phyloP scores from a whole-genome alignment of 92 coral and sea anemone genomes.

The Zoanthus gigantus region DNA sequence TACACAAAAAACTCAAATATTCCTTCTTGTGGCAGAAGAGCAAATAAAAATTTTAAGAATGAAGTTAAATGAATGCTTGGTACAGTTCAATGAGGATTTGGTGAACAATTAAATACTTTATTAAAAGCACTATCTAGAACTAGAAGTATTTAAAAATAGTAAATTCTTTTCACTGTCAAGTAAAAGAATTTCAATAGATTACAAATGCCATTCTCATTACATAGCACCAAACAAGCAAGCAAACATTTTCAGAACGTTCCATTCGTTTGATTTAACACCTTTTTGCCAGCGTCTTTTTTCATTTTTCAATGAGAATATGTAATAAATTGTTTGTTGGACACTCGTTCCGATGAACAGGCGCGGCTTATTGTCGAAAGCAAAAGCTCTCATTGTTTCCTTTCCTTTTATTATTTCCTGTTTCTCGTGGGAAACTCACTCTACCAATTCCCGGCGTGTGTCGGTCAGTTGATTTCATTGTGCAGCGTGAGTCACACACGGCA shows the following conservation, averaged over 20 bases:
- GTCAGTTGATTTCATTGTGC: constrained; percentile 16
- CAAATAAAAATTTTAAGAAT: not conserved
- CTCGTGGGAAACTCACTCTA: constrained; percentile 40
- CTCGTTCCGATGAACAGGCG: not conserved
- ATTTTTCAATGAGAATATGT: no score
- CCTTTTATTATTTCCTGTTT: constrained; percentile 34
- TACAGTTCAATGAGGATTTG: not conserved
- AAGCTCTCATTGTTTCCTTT: constrained; percentile 15
- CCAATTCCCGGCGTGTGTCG: constrained; percentile 42
- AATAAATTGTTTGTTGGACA: not conserved
- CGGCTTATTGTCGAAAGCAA: constrained; percentile 3
- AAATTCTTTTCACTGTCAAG: not conserved
- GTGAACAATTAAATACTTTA: not conserved
- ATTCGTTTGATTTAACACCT: no score
- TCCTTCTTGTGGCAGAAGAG: not conserved
- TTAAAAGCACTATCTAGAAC: not conserved
- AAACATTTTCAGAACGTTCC: not conserved
- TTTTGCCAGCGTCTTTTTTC: not conserved
- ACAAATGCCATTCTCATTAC: not conserved
- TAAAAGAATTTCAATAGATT: not conserved
- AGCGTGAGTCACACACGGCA: constrained; percentile 19
- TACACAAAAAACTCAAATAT: constrained; percentile 13
- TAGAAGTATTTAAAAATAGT: not conserved
- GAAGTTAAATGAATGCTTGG: not conserved
- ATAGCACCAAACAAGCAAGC: not conserved